Evolutionary conservation across 2,888 invertebrate genomes (phyloP).

Genomic region (Drosophila nr. perissopoda): DNA sequence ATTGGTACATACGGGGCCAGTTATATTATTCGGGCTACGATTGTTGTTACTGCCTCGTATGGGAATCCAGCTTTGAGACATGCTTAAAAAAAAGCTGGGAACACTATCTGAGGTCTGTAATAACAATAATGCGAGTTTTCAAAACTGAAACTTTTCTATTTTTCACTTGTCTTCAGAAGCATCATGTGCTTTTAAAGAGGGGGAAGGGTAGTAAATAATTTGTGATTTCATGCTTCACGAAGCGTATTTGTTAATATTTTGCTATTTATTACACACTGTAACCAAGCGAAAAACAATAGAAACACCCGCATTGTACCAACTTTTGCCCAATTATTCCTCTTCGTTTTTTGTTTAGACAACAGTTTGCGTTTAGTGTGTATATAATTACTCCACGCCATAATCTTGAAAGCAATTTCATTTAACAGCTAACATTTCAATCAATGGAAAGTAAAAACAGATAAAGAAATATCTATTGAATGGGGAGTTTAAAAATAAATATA

Average conservation of each 20-base stretch:
- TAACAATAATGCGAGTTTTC: slow-evolving; percentile 45
- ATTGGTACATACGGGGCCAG: slow-evolving; percentile 16
- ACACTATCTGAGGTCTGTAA: slow-evolving; percentile 30
- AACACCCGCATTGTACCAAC: slow-evolving; percentile 55
- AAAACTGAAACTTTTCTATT: slow-evolving; percentile 53
- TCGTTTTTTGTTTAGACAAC: slow-evolving; percentile 24
- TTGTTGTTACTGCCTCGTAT: slow-evolving; percentile 31
- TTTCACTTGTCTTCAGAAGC: slow-evolving; percentile 55
- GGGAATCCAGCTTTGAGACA: slow-evolving; percentile 44
- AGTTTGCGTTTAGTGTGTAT: slow-evolving; percentile 27
- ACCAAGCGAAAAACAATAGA: slow-evolving; percentile 28
- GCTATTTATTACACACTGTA: slow-evolving; percentile 70
- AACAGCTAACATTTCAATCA: slow-evolving; percentile 6
- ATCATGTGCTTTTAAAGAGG: slow-evolving; percentile 17
- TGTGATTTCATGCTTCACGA: slow-evolving; percentile 79
- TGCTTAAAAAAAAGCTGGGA: slow-evolving; percentile 29
- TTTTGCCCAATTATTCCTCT: slow-evolving; percentile 49
- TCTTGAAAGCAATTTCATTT: slow-evolving; percentile 25
- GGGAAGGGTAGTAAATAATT: slow-evolving; percentile 50
- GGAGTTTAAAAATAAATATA: background rate
- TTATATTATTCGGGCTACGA: slow-evolving; percentile 27
- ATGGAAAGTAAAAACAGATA: slow-evolving; percentile 38
- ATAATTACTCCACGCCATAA: slow-evolving; percentile 46
- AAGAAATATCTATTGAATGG: background rate
- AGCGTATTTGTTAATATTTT: slow-evolving; percentile 79